Base-by-base conservation (phyloP, 1,140 invertebrate genomes). In the Wasmannia auropunctata region DNA sequence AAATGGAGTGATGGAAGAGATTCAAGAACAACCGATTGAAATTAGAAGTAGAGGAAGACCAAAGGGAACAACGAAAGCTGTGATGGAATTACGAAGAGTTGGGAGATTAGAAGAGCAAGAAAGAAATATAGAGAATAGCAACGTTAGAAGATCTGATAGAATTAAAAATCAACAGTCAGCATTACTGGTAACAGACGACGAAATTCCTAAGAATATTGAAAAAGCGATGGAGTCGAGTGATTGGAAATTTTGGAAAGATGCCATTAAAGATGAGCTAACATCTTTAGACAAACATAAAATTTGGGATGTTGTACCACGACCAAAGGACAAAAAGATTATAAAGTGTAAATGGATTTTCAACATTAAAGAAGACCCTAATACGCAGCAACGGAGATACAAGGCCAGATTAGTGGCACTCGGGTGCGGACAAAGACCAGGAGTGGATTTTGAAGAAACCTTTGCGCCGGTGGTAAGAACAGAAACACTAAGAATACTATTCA, bases 341-440 rank as follows among this genome's bases (percentile, higher is more conserved):
- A 83, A 65, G 4, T 16, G 7, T 22, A 81, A 83, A 22, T 83
- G 76, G 70, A 11, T 83, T 1, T 87, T 40, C 1, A 69, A 54
- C 8, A 43, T 60, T 5, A 87, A 86, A 16, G 54, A 83, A 34
- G 28, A 87, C 16, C 49, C 56, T 2, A 28, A 0, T 31, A 75
- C 58, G 5, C 51, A 3, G 0, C 14, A 75, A 2, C 25, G 16
- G 28, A 8, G 14, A 43, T 84, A 62, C 1, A 87, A 62, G 22
- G 79, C 72, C 0, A 10, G 63, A 16, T 10, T 87, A 0, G 86
- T 87, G 0, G 86, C 79, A 6, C 11, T 74, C 0, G 80, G 54
- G 10, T 70, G 70, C 40, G 51, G 19, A 22, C 72, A 84, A 34
- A 65, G 72, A 0, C 69, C 69, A 10, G 86, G 80, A 1, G 28